Evolutionary conservation across 2,113 vertebrate species (phyloP), one percentile per base, ranked within the genome.

Genomic region (Toxotes jaculatrix): DNA sequence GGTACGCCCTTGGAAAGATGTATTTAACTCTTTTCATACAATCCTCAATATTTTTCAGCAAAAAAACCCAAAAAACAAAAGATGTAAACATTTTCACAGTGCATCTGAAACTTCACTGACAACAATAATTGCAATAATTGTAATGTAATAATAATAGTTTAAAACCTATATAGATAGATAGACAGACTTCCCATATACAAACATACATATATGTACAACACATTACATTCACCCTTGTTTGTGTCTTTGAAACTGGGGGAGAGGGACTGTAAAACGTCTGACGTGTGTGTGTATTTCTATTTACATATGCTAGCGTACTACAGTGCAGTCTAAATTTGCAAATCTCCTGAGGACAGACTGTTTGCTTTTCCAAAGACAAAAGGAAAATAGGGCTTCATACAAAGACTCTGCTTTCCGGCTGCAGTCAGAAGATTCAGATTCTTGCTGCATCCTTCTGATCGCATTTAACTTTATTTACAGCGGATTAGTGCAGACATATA

Each of bases 71-170:
- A 84, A 82, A 68, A 57, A 79, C 10, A 72, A 82, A 61, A 66
- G 10, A 86, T 88, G 81, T 91, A 92, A 94, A 91, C 91, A 85
- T 86, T 83, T 77, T 88, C 78, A 92, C 89, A 90, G 84, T 91
- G 90, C 79, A 86, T 89, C 47, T 84, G 64, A 88, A 90, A 84
- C 63, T 51, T 89, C 71, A 91, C 83, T 32, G 40, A 92, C 82
- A 80, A 90, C 79, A 86, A 79, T 80, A 62, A 76, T 73, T 85
- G 84, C 34, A 84, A 85, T 82, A 77, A 84, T 73, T 53, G 36
- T 70, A 80, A 78, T 73, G 9, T 47, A 63, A 51, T 61, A 59
- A 83, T 69, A 55, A 69, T 56, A 81, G 82, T 63, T 51, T 55
- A 34, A 74, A 88, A 77, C 10, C 40, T 34, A 62, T 81, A 64